A percentile compares a stretch with the other conserved stretches of the same genome.
These are phyloP conservation scores for Drosophila paulistorum DNA, from an alignment of 1,140 invertebrate species.

Conservation along the genomic window DNA sequence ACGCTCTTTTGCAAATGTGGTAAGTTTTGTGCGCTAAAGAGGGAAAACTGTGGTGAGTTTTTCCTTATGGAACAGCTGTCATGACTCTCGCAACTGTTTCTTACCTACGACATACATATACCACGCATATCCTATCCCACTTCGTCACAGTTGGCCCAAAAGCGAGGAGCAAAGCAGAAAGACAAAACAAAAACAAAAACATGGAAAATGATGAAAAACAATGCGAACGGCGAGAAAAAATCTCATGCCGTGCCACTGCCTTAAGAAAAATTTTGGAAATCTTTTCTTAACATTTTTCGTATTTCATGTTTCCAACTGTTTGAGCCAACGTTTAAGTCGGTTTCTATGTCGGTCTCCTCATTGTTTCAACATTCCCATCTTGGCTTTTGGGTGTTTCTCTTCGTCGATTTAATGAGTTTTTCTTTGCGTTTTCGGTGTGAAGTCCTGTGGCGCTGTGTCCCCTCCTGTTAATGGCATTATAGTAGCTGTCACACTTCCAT, in stretches of 20 bases:
- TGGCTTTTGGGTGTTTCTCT: conserved; percentile 2
- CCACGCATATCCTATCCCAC: conserved; percentile 20
- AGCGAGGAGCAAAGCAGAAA: background rate
- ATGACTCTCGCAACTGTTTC: conserved; percentile 42
- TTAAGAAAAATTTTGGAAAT: conserved; percentile 49
- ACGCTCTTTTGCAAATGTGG: conserved; percentile 27
- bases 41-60: conserved; percentile 53
- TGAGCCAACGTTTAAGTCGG: too few relatives aligned
- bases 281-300: conserved; percentile 56
- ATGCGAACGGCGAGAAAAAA: background rate
- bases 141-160: conserved; percentile 25
- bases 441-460: conserved; percentile 66
- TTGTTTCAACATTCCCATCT: conserved; percentile 42
- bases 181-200: background rate
- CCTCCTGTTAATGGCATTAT: conserved; percentile 66
- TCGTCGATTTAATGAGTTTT: conserved; percentile 73
- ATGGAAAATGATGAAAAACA: background rate
- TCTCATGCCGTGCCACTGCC: conserved; percentile 56
- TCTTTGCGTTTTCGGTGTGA: conserved; percentile 55
- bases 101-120: conserved; percentile 30
- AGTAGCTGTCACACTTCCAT: conserved; percentile 64
- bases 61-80: conserved; percentile 68
- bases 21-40: conserved; percentile 27
- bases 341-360: background rate
- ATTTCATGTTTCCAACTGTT: conserved; percentile 46